A percentile compares a stretch with the other conserved stretches of the same genome.
phyloP scores from a whole-genome alignment of 2,888 invertebrate species.

The Apamea crenata region DNA sequence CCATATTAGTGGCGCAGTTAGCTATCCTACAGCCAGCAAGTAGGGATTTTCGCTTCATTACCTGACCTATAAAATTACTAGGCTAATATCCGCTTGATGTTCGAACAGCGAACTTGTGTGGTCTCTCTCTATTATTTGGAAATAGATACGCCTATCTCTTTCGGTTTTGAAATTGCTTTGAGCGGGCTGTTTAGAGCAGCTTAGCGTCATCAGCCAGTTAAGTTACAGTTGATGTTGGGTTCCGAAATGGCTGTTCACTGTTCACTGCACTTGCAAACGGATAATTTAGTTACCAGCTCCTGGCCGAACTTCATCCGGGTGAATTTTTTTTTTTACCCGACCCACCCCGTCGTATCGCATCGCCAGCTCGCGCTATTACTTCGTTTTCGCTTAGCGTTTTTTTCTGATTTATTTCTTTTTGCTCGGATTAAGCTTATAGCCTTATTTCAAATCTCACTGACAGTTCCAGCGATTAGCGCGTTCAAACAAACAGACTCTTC shows the following conservation, averaged over 20 bases:
- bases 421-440: no score
- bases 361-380: background rate
- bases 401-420: background rate
- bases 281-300: background rate
- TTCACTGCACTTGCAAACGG: background rate
- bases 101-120: slow-evolving; percentile 9
- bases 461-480: no score
- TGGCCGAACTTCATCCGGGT: background rate
- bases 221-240: background rate
- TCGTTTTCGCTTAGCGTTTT: background rate
- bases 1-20: slow-evolving; percentile 41
- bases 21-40: slow-evolving; percentile 7
- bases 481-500: no score
- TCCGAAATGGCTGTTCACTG: no score
- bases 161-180: slow-evolving; percentile 21
- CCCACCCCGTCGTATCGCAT: background rate
- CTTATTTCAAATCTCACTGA: no score
- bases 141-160: slow-evolving; percentile 1
- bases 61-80: slow-evolving; percentile 47
- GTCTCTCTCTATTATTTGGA: background rate
- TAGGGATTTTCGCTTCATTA: slow-evolving; percentile 51
- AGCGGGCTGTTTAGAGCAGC: background rate
- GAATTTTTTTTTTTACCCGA: background rate
- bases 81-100: slow-evolving; percentile 44
- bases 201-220: background rate